Percentiles rank a stretch among this genome's conserved stretches.
These are phyloP conservation scores for Plebejus anna DNA, from an alignment of 2,888 invertebrate species.

Conservation along the genomic window DNA sequence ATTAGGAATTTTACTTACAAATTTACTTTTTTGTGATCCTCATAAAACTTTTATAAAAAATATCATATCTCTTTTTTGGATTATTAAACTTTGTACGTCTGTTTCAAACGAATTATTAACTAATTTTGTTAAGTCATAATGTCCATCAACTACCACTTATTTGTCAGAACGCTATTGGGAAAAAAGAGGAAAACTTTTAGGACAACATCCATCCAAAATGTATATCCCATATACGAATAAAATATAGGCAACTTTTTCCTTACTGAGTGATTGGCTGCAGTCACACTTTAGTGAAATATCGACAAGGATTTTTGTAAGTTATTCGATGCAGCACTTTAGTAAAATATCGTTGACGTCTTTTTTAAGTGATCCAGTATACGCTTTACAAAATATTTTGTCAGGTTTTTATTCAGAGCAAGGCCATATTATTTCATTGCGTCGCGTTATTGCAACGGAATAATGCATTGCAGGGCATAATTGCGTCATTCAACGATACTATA, in stretches of 20 bases:
- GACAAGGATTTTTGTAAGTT: constrained; percentile 11
- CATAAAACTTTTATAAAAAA: no score
- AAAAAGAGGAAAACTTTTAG: constrained; percentile 13
- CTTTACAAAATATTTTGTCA: neutral
- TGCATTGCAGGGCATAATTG: neutral
- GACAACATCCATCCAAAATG: constrained; percentile 13
- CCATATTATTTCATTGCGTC: neutral
- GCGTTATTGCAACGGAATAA: neutral
- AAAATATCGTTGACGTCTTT: constrained; percentile 7
- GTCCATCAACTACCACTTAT: neutral
- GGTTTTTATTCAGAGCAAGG: neutral
- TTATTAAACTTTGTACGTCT: no score
- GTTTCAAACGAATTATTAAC: no score
- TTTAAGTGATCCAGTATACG: neutral
- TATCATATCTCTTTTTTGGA: no score
- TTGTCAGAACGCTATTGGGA: neutral
- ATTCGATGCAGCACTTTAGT: constrained; percentile 1
- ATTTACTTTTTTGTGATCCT: no score
- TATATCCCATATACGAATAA: constrained; percentile 12
- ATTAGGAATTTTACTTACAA: no score
- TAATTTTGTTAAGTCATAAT: neutral
- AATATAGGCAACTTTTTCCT: constrained; percentile 12
- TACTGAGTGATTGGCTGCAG: constrained; percentile 19
- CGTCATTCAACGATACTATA: no score
- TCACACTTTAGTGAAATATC: constrained; percentile 1